phyloP scores from a whole-genome alignment of 2,797 vertebrate genomes.

The Poeciliopsis gracilis region DNA sequence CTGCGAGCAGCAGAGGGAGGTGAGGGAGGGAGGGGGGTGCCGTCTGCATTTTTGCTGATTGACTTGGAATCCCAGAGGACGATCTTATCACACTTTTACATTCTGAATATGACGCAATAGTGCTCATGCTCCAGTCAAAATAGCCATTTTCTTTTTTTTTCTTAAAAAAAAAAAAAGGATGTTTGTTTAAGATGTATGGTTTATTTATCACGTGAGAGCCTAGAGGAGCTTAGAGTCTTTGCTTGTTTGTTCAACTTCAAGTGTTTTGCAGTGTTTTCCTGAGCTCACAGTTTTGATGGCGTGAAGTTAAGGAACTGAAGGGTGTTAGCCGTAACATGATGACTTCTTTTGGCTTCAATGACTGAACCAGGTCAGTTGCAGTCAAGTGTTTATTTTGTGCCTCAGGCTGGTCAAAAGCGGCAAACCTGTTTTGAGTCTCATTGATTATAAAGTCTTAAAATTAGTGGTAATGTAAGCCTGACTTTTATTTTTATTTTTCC shows the following conservation, averaged over 20 bases:
- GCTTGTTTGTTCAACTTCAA: neutral
- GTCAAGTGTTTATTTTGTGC: neutral
- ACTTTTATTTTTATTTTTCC: neutral
- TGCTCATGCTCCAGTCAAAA: neutral
- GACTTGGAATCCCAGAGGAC: neutral
- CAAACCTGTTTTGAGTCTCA: neutral
- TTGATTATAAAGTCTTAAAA: neutral
- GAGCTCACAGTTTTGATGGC: neutral
- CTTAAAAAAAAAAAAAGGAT: neutral
- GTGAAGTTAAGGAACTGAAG: neutral
- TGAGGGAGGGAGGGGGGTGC: too few relatives aligned
- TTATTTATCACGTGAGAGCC: neutral
- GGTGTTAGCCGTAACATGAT: neutral
- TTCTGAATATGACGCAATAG: neutral
- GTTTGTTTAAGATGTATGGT: neutral
- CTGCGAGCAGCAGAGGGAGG: neutral
- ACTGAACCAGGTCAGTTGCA: neutral
- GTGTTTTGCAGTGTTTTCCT: neutral
- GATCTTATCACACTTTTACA: constrained; percentile 8
- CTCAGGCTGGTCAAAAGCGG: neutral
- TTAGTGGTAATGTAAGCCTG: neutral
- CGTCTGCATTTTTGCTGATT: constrained; percentile 1
- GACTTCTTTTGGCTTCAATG: neutral
- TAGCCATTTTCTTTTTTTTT: neutral
- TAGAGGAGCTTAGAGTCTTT: neutral